Evolutionary conservation across 2,113 vertebrate genomes (phyloP).

Genomic region (Grallaria varia): DNA sequence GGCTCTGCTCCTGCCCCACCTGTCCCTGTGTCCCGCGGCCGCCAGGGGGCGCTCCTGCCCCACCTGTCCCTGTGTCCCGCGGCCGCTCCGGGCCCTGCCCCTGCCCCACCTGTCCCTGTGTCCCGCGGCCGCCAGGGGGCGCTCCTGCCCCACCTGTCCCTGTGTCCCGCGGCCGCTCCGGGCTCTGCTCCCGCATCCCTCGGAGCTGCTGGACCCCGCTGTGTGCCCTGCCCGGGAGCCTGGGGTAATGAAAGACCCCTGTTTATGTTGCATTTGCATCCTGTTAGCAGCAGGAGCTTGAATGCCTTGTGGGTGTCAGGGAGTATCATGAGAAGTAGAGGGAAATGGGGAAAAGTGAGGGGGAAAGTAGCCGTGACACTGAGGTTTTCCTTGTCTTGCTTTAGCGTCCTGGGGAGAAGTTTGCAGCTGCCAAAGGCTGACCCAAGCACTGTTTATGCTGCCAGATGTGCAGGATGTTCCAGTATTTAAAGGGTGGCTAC

Average conservation of each 20-base stretch:
- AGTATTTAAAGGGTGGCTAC: not conserved
- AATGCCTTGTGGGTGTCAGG: not conserved
- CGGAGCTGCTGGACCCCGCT: not conserved
- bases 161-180: not conserved
- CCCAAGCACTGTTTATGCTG: not conserved
- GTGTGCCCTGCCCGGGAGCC: not conserved
- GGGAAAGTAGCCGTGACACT: not conserved
- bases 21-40: not conserved
- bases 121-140: not conserved
- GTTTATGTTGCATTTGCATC: not conserved
- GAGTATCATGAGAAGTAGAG: not conserved
- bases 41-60: not conserved
- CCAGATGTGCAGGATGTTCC: not conserved
- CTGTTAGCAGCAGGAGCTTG: not conserved
- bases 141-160: not conserved
- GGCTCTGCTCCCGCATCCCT: not conserved
- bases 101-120: not conserved
- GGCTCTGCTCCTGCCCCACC: not conserved
- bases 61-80: not conserved
- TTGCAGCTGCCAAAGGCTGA: not conserved
- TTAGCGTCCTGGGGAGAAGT: not conserved
- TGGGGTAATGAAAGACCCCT: not conserved
- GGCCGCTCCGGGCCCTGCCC: not conserved
- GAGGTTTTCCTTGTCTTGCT: not conserved
- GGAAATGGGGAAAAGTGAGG: not conserved